A percentile compares a stretch with the other conserved stretches of the same genome.
Conservation (phyloP, 2,888 invertebrate species). For the Ophonus ardosiacus region DNA sequence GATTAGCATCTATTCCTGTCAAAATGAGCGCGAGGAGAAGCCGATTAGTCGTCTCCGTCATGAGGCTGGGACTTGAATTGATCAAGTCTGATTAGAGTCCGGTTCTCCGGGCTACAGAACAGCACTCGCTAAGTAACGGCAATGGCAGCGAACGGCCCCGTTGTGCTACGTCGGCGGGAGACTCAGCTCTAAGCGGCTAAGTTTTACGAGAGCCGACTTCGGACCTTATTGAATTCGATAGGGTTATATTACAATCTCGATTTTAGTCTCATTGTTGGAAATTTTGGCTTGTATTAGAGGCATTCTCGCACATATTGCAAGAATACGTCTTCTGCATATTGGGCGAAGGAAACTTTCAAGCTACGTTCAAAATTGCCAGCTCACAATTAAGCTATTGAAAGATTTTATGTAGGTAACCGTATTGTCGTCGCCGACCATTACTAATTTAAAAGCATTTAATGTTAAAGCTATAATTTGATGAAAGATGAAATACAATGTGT, state of each 20-base stretch:
- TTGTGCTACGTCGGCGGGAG: constrained; percentile 4
- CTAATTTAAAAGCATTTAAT: too few species aligned
- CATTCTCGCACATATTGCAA: constrained; percentile 19
- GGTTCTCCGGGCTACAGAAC: not conserved
- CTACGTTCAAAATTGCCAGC: too few species aligned
- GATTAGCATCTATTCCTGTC: constrained; percentile 38
- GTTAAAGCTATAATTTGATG: too few species aligned
- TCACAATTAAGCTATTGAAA: too few species aligned
- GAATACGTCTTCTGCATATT: constrained; percentile 3
- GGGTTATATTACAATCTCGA: constrained; percentile 33
- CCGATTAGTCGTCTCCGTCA: not conserved
- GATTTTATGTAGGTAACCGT: too few species aligned
- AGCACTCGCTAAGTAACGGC: constrained; percentile 3
- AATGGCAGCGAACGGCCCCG: not conserved
- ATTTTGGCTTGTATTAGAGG: constrained; percentile 22
- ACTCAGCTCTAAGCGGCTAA: not conserved
- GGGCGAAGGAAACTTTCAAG: not conserved
- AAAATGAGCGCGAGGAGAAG: not conserved
- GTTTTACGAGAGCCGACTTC: constrained; percentile 53
- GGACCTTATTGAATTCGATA: constrained; percentile 58
- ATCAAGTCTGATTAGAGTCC: constrained; percentile 49
- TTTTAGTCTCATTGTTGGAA: constrained; percentile 33
- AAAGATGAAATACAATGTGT: too few species aligned
- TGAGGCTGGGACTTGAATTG: constrained; percentile 17
- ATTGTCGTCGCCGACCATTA: too few species aligned